phyloP scores from a whole-genome alignment of 2,797 vertebrate species.

The Cuculus canorus region DNA sequence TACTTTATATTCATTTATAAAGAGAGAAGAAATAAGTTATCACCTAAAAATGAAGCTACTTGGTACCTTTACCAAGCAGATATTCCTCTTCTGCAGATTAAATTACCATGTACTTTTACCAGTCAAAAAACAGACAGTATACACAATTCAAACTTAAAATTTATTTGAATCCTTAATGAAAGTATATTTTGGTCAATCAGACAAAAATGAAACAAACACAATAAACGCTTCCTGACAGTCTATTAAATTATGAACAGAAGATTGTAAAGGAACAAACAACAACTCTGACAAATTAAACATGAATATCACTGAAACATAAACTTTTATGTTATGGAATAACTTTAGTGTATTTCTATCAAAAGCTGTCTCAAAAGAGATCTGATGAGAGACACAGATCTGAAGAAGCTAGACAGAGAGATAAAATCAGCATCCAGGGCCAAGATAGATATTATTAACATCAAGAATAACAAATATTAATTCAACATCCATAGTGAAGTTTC shows the following conservation, averaged over 20 bases:
- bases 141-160: background rate
- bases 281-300: slow-evolving; percentile 29
- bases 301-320: background rate
- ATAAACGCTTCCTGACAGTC: background rate
- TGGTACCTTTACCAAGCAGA: background rate
- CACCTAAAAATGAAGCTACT: background rate
- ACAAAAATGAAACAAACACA: background rate
- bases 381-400: slow-evolving; percentile 26
- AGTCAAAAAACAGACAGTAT: background rate
- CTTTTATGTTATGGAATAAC: slow-evolving; percentile 16
- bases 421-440: background rate
- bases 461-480: slow-evolving; percentile 36
- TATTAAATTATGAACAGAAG: background rate
- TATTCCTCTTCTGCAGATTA: background rate
- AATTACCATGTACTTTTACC: background rate
- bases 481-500: background rate
- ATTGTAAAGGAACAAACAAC: slow-evolving; percentile 23
- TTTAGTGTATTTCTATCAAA: slow-evolving; percentile 34
- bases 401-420: background rate
- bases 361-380: background rate
- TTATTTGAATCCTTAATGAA: background rate
- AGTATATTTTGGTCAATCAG: background rate
- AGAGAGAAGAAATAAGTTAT: background rate
- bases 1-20: background rate
- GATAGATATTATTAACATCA: background rate